A percentile compares a stretch with the other conserved stretches of the same genome.
These are phyloP conservation scores for Adrianichthys oophorus DNA, from an alignment of 2,797 vertebrate species.

Conservation along the genomic window DNA sequence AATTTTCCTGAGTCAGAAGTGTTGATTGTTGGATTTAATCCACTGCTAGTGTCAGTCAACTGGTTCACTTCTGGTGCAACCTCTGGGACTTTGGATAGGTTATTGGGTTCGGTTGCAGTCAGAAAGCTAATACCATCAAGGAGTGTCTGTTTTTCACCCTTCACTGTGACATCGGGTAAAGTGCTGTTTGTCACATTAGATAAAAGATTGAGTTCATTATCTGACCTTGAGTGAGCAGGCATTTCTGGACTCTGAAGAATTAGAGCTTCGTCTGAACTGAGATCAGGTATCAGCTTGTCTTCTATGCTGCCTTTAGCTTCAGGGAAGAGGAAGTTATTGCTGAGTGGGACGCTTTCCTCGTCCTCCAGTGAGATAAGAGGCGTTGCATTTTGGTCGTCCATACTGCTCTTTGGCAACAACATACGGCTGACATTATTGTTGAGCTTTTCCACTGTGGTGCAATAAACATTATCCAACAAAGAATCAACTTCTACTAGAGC, in stretches of 20 bases:
- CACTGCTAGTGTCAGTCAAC: slow-evolving; percentile 42
- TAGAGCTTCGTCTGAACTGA: slow-evolving; percentile 81
- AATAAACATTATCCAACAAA: slow-evolving; percentile 90
- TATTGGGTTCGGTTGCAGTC: slow-evolving; percentile 68
- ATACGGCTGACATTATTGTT: slow-evolving; percentile 65
- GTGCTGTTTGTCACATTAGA: slow-evolving; percentile 83
- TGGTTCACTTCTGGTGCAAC: slow-evolving; percentile 71
- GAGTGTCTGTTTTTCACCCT: slow-evolving; percentile 84
- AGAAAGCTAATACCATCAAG: slow-evolving; percentile 78
- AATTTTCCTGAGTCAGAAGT: slow-evolving; percentile 86
- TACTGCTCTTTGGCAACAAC: slow-evolving; percentile 72
- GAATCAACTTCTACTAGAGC: slow-evolving; percentile 90
- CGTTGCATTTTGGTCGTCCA: slow-evolving; percentile 83
- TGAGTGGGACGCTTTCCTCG: slow-evolving; percentile 83
- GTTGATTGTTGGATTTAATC: slow-evolving; percentile 80
- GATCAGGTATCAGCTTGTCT: slow-evolving; percentile 87
- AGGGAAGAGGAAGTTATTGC: slow-evolving; percentile 86
- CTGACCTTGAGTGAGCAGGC: slow-evolving; percentile 76
- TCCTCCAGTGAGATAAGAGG: slow-evolving; percentile 93
- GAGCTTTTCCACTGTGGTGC: slow-evolving; percentile 90
- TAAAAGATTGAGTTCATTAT: slow-evolving; percentile 85
- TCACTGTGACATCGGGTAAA: slow-evolving; percentile 82
- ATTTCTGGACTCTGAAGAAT: slow-evolving; percentile 79
- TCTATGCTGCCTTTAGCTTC: slow-evolving; percentile 78
- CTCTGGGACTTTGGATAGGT: slow-evolving; percentile 74